Percentiles rank a stretch among this genome's conserved stretches.
phyloP scores from a whole-genome alignment of 2,888 invertebrate species.

The Thymelicus lineola region DNA sequence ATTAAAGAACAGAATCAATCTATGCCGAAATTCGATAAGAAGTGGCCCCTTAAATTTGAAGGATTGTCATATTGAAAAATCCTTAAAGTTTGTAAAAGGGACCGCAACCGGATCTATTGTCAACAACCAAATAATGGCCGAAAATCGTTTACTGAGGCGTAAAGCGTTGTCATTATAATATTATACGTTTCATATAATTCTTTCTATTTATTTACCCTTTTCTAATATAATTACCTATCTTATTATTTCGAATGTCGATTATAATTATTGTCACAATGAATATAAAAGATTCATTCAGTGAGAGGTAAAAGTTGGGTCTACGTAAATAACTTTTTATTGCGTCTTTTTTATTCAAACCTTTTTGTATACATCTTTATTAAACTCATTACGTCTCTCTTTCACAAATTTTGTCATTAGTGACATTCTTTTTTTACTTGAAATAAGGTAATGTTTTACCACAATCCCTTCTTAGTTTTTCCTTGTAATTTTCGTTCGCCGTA shows the following conservation, averaged over 20 bases:
- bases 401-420: too few relatives aligned
- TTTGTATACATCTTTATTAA: too few relatives aligned
- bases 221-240: conserved; percentile 8
- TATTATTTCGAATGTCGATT: neutral
- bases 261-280: conserved; percentile 1
- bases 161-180: conserved; percentile 31
- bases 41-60: conserved; percentile 20
- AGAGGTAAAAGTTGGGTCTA: too few relatives aligned
- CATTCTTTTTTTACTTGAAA: too few relatives aligned
- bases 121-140: conserved; percentile 17
- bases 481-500: too few relatives aligned
- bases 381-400: too few relatives aligned
- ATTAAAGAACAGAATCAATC: too few relatives aligned
- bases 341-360: too few relatives aligned
- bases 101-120: conserved; percentile 18
- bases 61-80: conserved; percentile 34
- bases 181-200: conserved; percentile 5
- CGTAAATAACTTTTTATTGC: too few relatives aligned
- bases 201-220: conserved; percentile 24
- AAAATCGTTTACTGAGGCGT: conserved; percentile 31
- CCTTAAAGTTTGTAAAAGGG: conserved; percentile 31
- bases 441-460: too few relatives aligned
- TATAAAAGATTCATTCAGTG: neutral
- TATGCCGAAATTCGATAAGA: neutral
- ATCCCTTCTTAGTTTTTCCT: too few relatives aligned